Base-by-base conservation (phyloP, 1,140 invertebrate species). In the Sesamia nonagrioides region DNA sequence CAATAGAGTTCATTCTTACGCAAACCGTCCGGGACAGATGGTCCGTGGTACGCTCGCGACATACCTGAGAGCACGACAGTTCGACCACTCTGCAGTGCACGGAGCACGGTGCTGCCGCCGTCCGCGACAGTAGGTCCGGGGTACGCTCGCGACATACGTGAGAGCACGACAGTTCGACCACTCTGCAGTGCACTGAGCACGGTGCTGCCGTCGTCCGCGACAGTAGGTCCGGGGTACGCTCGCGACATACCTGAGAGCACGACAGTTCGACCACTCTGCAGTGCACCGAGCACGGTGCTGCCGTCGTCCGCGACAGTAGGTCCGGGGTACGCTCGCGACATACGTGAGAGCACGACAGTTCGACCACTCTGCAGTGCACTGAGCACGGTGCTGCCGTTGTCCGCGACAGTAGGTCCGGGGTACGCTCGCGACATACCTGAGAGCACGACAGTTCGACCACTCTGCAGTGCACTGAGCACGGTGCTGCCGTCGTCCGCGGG, bases 351-450 rank as follows among this genome's bases (percentile, higher is more conserved):
- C 77, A 90, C 88, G 61, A 93, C 88, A 71, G 86, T 91, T 54
- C 91, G 86, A 5, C 91, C 91, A 82, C 89, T 89, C 84, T 92
- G 89, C 83, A 92, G 79, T 71, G 91, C 91, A 45, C 40, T 86
- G 69, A 93, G 88, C 81, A 92, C 87, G 40, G 91, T 92, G 80
- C 85, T 84, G 78, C 85, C 86, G 75, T 84, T 78, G 0, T 98
- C 98, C 72, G 86, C 40, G 15, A 96, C n/a, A 97, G 90, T 33
- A 98, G 97, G n/a, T n/a, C n/a, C n/a, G n/a, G n/a, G n/a, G n/a
- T n/a, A n/a, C n/a, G n/a, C n/a, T n/a, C n/a, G n/a, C n/a, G n/a
- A n/a, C n/a, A n/a, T n/a, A 91, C 89, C 89, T 8, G 90, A 91
- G 7, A 91, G 86, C 77, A 90, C 88, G 61, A 93, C 88, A 71